Percentiles rank a stretch among this genome's conserved stretches.
Evolutionary conservation across 1,140 invertebrate genomes (phyloP).

Genomic region (Zophobas atratus): DNA sequence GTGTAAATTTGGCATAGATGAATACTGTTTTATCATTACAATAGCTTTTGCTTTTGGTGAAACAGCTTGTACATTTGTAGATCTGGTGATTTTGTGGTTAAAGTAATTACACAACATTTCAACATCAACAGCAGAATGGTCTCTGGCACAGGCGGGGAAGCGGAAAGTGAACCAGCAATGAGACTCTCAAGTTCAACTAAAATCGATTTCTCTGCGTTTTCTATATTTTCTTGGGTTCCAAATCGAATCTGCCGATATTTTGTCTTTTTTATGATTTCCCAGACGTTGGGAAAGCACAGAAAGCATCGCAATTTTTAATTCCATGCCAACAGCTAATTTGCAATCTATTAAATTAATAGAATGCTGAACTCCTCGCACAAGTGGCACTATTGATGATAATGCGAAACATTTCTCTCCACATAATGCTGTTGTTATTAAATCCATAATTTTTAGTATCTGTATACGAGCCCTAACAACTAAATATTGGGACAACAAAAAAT

Average conservation of each 20-base stretch:
- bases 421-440: neutral
- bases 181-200: neutral
- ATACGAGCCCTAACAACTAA: neutral
- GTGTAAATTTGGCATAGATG: neutral
- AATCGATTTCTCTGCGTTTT: neutral
- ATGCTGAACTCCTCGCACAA: neutral
- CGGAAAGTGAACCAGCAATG: neutral
- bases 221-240: neutral
- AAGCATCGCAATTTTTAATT: neutral
- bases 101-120: neutral
- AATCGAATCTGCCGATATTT: neutral
- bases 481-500: no score
- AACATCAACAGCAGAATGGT: neutral
- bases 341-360: neutral
- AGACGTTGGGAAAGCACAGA: neutral
- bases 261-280: neutral
- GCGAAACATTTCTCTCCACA: neutral
- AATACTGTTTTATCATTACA: neutral
- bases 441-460: neutral
- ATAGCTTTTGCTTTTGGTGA: neutral
- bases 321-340: neutral
- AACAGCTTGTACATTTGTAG: neutral
- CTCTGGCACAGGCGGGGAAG: neutral
- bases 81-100: neutral
- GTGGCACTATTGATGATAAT: neutral